Base-by-base conservation (phyloP, 2,797 vertebrate species). In the Fistularia tabacaria region DNA sequence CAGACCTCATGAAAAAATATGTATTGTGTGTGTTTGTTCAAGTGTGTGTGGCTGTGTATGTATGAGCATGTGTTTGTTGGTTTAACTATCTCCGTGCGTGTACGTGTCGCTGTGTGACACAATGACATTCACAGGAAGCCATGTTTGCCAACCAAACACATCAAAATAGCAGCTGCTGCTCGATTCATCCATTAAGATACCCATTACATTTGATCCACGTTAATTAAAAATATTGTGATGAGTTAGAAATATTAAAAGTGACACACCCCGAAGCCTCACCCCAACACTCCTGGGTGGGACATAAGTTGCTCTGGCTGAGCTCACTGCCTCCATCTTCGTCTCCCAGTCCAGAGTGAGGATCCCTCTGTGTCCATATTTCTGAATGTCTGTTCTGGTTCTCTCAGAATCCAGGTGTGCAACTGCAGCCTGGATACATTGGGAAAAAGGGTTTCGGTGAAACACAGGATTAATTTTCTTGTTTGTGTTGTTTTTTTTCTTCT, bases 251-350 rank as follows among this genome's bases (percentile, higher is more conserved):
- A 13, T 49, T n/a, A 13, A 37, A 14, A 14, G 7, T 41, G 14
- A 14, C 14, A 25, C 74, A 91, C 91, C 89, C 38, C 46, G 76
- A 38, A 75, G 46, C 57, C 80, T 83, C 57, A 87, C 72, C 3
- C 66, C 71, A 9, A 76, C 64, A 49, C 49, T 15, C 56, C 49
- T 71, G 0, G 80, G 87, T 12, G 65, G 55, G 8, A 13, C 45
- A 25, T 71, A 88, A 10, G 63, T 14, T 9, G 69, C 66, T 61
- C 37, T 82, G 9, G 58, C 13, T 0, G 86, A 86, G 51, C 72
- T 90, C n/a, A 73, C 14, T 1, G 51, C 62, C 56, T 89, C 81
- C 65, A 87, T 68, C 64, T 79, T 80, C 6, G 80, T 62, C 3
- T 62, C 39, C 10, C 14, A 37, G 46, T 89, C 76, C 54, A 63